Conservation (phyloP, 2,113 vertebrate genomes). For the Cyprinodon tularosa region DNA sequence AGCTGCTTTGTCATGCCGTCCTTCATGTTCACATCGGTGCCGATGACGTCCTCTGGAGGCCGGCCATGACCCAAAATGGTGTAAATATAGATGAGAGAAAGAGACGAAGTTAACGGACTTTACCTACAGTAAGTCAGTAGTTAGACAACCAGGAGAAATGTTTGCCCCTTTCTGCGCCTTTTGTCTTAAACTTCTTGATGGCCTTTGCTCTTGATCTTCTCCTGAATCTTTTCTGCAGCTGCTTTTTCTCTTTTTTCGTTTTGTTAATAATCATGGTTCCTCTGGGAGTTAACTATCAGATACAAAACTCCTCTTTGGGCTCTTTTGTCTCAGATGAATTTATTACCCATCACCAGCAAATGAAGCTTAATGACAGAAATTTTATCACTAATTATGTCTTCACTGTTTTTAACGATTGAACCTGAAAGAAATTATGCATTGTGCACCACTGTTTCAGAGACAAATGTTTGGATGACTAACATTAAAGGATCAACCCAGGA, state of each 20-base stretch:
- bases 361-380: not conserved
- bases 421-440: not conserved
- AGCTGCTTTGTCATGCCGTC: not conserved
- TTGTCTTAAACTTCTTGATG: constrained; percentile 3
- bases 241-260: constrained; percentile 15
- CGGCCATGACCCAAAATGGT: constrained; percentile 49
- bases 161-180: constrained; percentile 14
- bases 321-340: not conserved
- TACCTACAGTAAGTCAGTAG: constrained; percentile 38
- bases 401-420: constrained; percentile 1
- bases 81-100: constrained; percentile 58
- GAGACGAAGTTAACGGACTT: constrained; percentile 41
- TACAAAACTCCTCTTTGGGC: not conserved
- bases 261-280: not conserved
- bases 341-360: not conserved
- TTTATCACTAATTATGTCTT: not conserved
- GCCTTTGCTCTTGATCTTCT: constrained; percentile 23
- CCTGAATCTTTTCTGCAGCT: not conserved
- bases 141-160: constrained; percentile 41
- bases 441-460: not conserved
- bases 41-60: constrained; percentile 42
- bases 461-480: not conserved
- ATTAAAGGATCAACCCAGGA: constrained; percentile 15
- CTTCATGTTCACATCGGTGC: constrained; percentile 30
- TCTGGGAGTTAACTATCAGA: not conserved